Conservation (phyloP, 2,797 vertebrate genomes). For the Ispidina lecontei region DNA sequence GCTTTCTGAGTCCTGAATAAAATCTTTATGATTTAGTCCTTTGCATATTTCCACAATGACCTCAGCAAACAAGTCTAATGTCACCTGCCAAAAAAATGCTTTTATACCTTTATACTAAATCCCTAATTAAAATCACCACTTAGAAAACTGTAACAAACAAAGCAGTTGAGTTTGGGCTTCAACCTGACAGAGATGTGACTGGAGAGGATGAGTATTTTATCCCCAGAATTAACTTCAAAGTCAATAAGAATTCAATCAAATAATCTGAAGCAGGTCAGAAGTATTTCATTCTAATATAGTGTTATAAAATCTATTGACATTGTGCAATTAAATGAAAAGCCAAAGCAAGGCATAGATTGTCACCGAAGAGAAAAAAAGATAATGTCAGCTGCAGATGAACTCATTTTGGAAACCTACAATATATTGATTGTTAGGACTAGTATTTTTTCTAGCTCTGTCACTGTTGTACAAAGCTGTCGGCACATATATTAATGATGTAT, state of each 20-base stretch:
- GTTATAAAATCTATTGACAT: constrained; percentile 1
- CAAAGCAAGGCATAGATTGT: constrained; percentile 40
- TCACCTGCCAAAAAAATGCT: neutral
- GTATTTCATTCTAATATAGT: constrained; percentile 19
- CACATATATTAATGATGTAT: constrained; percentile 73
- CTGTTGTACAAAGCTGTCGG: constrained; percentile 74
- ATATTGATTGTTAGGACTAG: constrained; percentile 72
- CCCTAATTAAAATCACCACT: neutral
- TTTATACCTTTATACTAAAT: constrained; percentile 20
- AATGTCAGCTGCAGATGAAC: constrained; percentile 54
- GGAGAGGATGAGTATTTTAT: neutral
- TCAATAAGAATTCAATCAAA: constrained; percentile 44
- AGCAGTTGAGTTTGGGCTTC: neutral
- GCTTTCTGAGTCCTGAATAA: neutral
- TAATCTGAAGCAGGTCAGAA: neutral
- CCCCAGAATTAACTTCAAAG: neutral
- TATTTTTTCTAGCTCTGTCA: constrained; percentile 75
- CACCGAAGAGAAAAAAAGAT: constrained; percentile 35
- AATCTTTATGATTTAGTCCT: constrained; percentile 10
- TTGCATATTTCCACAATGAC: constrained; percentile 1
- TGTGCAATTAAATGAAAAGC: constrained; percentile 56
- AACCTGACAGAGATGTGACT: neutral
- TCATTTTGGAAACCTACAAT: constrained; percentile 65
- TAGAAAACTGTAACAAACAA: neutral
- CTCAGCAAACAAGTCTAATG: constrained; percentile 36